Evolutionary conservation across 2,888 invertebrate genomes (phyloP).

Genomic region (Ectemnius cavifrons): DNA sequence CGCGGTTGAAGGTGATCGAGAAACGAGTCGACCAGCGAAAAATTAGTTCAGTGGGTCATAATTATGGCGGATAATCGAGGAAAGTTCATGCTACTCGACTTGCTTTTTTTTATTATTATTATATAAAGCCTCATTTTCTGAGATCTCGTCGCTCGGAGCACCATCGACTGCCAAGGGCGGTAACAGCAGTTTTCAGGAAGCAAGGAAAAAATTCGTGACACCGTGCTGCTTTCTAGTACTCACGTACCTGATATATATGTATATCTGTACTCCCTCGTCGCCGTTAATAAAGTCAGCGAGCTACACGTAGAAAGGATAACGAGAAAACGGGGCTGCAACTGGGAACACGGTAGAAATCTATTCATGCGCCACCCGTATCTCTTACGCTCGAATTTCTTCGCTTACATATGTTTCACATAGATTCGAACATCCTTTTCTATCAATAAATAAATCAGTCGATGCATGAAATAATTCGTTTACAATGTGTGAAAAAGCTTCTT

Average conservation of each 20-base stretch:
- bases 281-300: constrained; percentile 21
- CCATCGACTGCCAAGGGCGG: neutral
- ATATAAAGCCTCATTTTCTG: too few relatives aligned
- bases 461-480: too few relatives aligned
- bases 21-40: neutral
- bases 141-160: neutral
- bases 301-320: constrained; percentile 30
- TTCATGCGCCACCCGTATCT: constrained; percentile 2
- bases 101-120: too few relatives aligned
- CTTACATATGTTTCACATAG: too few relatives aligned
- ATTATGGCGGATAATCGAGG: neutral
- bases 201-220: neutral
- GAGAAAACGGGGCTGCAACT: constrained; percentile 29
- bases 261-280: neutral
- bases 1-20: too few relatives aligned
- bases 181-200: neutral
- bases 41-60: constrained; percentile 5
- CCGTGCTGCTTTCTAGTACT: constrained; percentile 27
- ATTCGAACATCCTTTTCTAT: too few relatives aligned
- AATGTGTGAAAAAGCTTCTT: too few relatives aligned
- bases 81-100: neutral
- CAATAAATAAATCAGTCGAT: too few relatives aligned
- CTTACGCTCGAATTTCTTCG: neutral
- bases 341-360: constrained; percentile 7
- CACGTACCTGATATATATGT: constrained; percentile 1